Percentiles rank a stretch among this genome's conserved stretches.
Evolutionary conservation across 2,888 invertebrate species (phyloP).

Genomic region (Rhorus exstirpatorius): DNA sequence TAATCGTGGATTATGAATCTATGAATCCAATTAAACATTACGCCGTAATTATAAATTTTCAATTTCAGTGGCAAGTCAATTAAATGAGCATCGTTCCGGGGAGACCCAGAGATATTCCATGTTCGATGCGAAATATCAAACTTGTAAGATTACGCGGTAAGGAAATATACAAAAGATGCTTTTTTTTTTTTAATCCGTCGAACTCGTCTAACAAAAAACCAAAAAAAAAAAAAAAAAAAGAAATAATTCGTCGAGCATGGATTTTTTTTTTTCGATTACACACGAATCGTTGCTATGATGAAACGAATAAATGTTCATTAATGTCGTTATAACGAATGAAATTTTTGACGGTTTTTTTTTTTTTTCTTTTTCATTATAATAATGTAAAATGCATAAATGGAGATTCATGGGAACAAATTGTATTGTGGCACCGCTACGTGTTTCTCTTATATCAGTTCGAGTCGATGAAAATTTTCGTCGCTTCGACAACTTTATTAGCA

Average conservation of each 20-base stretch:
- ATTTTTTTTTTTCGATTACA: neutral
- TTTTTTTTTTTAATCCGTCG: slow-evolving; percentile 29
- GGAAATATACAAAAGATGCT: slow-evolving; percentile 21
- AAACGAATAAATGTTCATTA: neutral
- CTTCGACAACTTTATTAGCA: slow-evolving; percentile 41
- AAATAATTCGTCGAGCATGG: neutral
- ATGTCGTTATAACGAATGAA: neutral
- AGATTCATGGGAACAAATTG: slow-evolving; percentile 48
- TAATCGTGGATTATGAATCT: neutral
- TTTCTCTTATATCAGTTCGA: slow-evolving; percentile 8
- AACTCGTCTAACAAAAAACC: neutral
- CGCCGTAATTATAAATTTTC: neutral
- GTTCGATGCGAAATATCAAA: slow-evolving; percentile 2
- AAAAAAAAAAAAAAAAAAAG: neutral
- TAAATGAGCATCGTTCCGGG: slow-evolving; percentile 67
- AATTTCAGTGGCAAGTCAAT: slow-evolving; percentile 81
- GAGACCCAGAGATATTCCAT: neutral
- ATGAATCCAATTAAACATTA: neutral
- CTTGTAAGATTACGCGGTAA: slow-evolving; percentile 48
- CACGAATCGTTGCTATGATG: neutral
- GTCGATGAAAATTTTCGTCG: slow-evolving; percentile 12
- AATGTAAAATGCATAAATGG: neutral
- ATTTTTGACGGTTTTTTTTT: neutral
- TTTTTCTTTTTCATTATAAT: neutral
- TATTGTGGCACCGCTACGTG: slow-evolving; percentile 21